Evolutionary conservation across 2,888 invertebrate genomes (phyloP).

Genomic region (Fissipunctia ypsillon): DNA sequence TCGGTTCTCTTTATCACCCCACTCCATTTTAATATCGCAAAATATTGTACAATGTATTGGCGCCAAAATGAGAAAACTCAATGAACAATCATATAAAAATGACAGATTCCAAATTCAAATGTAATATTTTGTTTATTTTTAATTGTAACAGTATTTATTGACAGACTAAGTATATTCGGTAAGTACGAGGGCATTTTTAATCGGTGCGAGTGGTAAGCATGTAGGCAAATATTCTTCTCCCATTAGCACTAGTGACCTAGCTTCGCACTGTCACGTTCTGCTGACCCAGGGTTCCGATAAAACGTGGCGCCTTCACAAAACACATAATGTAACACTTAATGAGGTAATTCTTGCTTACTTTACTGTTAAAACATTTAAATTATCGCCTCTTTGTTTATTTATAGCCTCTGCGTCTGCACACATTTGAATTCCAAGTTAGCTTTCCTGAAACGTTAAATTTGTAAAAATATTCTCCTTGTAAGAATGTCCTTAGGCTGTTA

Average conservation of each 20-base stretch:
- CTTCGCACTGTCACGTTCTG: constrained; percentile 55
- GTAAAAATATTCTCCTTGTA: neutral
- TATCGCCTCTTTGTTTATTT: neutral
- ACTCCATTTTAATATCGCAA: no score
- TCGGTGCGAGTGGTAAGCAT: neutral
- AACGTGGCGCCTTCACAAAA: constrained; percentile 32
- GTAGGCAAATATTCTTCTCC: constrained; percentile 26
- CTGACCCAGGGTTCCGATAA: constrained; percentile 52
- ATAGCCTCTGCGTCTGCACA: neutral
- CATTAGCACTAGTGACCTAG: constrained; percentile 42
- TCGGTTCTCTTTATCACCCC: no score
- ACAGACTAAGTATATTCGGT: no score
- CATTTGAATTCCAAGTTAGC: constrained; percentile 2
- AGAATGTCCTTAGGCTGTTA: neutral
- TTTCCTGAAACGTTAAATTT: constrained; percentile 2
- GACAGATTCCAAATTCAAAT: no score
- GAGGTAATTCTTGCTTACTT: neutral
- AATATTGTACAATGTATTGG: no score
- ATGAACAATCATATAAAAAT: no score
- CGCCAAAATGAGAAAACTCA: no score
- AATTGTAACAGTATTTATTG: no score
- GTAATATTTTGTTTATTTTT: no score
- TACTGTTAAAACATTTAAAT: constrained; percentile 19
- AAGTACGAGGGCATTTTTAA: constrained; percentile 1
- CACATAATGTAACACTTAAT: constrained; percentile 33